phyloP scores from a whole-genome alignment of 2,888 invertebrate genomes.

The Fragum whitleyi region DNA sequence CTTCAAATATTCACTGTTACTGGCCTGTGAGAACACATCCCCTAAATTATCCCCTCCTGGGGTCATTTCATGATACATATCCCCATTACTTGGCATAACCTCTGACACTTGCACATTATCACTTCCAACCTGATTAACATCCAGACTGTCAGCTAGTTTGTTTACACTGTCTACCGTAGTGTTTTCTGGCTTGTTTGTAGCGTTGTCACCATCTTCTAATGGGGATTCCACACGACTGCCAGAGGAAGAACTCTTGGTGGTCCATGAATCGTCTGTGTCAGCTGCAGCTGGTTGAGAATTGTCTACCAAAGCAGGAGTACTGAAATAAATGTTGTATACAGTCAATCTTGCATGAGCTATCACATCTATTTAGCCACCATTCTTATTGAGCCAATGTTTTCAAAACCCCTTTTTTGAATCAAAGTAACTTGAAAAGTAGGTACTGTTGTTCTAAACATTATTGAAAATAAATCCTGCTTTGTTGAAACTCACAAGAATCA shows the following conservation, averaged over 20 bases:
- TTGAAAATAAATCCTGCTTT: too few relatives aligned
- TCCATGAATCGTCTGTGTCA: slow-evolving; percentile 59
- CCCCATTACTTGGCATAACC: neutral
- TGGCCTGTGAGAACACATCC: slow-evolving; percentile 41
- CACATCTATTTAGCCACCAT: too few relatives aligned
- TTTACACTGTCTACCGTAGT: neutral
- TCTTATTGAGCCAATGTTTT: too few relatives aligned
- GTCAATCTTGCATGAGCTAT: too few relatives aligned
- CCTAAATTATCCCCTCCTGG: slow-evolving; percentile 14
- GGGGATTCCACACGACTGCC: slow-evolving; percentile 59
- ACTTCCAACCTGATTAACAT: neutral
- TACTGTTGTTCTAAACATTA: too few relatives aligned
- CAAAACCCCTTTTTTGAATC: too few relatives aligned
- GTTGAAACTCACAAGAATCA: too few relatives aligned
- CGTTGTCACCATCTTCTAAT: slow-evolving; percentile 16
- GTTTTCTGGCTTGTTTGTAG: neutral
- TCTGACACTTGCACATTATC: neutral
- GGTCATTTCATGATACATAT: neutral
- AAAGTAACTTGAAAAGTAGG: too few relatives aligned
- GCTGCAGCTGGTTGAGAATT: neutral
- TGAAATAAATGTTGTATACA: neutral
- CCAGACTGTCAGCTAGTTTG: too few relatives aligned
- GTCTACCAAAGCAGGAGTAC: neutral
- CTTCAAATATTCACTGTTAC: slow-evolving; percentile 35
- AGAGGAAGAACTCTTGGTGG: slow-evolving; percentile 52